phyloP scores from a whole-genome alignment of 1,140 invertebrate species.

The Liolophura sinensis region DNA sequence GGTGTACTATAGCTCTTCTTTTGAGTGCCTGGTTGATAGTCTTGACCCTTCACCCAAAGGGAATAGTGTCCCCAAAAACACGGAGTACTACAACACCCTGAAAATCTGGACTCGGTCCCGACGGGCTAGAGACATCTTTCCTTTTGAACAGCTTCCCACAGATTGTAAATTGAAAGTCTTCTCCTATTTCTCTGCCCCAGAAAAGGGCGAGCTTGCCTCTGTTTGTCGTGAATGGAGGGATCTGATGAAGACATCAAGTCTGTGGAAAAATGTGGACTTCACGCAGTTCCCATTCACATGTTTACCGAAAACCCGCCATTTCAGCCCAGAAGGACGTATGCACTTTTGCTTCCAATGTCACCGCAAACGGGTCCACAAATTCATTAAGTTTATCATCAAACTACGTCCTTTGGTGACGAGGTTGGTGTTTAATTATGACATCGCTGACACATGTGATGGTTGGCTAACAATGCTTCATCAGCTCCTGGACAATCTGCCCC shows the following conservation, averaged over 20 bases:
- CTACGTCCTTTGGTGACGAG: conserved; percentile 39
- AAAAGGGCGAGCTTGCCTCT: conserved; percentile 34
- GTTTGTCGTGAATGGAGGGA: conserved; percentile 46
- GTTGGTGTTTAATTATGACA: conserved; percentile 52
- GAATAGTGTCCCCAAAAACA: too few species aligned
- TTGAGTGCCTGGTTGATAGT: too few species aligned
- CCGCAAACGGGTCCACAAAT: conserved; percentile 35
- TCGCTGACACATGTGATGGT: conserved; percentile 40
- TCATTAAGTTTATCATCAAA: conserved; percentile 29
- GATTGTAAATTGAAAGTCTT: conserved; percentile 52
- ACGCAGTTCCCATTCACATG: conserved; percentile 41
- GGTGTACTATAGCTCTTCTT: too few species aligned
- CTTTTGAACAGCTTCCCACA: conserved; percentile 43
- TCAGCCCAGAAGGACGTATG: conserved; percentile 14
- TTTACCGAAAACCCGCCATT: conserved; percentile 31
- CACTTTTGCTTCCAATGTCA: conserved; percentile 40
- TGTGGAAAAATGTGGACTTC: conserved; percentile 46
- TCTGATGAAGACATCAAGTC: conserved; percentile 31
- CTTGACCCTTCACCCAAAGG: too few species aligned
- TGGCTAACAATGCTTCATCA: conserved; percentile 37
- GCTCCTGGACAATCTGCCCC: conserved; percentile 29
- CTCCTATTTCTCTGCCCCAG: conserved; percentile 36
- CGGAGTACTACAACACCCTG: too few species aligned
- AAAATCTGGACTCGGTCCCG: too few species aligned
- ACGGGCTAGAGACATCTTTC: conserved; percentile 24